Evolutionary conservation across 2,888 invertebrate species (phyloP), one percentile per base, ranked within the genome.

Genomic region (Chelonus formosanus): DNA sequence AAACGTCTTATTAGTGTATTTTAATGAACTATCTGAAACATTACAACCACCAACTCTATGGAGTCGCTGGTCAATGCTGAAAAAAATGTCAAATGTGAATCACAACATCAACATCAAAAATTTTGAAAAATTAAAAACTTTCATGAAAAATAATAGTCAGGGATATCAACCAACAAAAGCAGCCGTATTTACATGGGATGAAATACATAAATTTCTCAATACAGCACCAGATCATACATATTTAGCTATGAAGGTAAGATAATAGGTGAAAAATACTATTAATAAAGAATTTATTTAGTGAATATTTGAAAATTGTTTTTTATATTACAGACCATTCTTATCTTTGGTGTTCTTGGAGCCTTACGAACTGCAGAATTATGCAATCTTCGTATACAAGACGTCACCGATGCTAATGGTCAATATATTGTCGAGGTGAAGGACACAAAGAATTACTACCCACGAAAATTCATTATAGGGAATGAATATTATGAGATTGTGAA

Each of bases 41-140:
- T 4, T 57, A 31, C 20, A 31, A 20, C 32, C 57, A 3, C 20
- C 44, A 20, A 57, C 57, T 7, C 10, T 57, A 8, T 57, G 57
- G 57, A 32, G 31, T 32, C 45, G 32, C 10, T 57, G 45, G 44
- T 57, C 57, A 8, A 57, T 57, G 57, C 32, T 57, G 3, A 57
- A 57, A 32, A 57, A 57, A 7, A 70, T 68, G 20, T 44, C 73
- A 7, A 56, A 66, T 4, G 47, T 66, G 3, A 62, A 74, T 43
- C 55, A 70, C 36, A 62, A 63, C 48, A 35, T 75, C 8, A 58
- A 71, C 50, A 63, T 63, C 47, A 32, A 10, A 5, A 53, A 45
- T 2, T 67, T 58, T 32, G 5, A 44, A 45, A 63, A 54, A 58
- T 45, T 67, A 6, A 53, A 31, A 36, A 32, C 47, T 40, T 67